Evolutionary conservation across 37 sponge, comb jelly and placozoan species (phyloP).

Genomic region (Haliclona indistincta): DNA sequence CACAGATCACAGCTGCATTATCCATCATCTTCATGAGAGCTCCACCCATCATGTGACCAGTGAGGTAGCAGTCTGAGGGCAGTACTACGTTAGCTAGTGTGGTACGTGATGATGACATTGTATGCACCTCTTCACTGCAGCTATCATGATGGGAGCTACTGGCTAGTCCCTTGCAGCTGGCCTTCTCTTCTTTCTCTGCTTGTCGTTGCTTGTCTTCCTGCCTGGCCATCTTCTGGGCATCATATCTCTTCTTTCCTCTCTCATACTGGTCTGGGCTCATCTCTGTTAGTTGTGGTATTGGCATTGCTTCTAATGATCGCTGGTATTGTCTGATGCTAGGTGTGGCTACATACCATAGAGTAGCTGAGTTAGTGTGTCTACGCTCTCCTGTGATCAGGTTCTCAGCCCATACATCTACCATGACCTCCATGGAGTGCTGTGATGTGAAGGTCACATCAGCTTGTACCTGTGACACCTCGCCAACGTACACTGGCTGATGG

Average conservation of each 20-base stretch:
- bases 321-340: not conserved
- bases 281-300: constrained; percentile 55
- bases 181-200: not conserved
- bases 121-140: not conserved
- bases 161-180: too few relatives aligned
- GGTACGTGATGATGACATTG: constrained; percentile 43
- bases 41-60: constrained; percentile 69
- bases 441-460: constrained; percentile 84
- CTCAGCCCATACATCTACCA: constrained; percentile 84
- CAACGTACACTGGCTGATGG: constrained; percentile 80
- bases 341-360: constrained; percentile 86
- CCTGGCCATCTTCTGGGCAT: constrained; percentile 69
- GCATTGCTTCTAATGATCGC: constrained; percentile 1
- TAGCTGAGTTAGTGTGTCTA: constrained; percentile 73
- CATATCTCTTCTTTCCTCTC: constrained; percentile 54
- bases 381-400: constrained; percentile 50
- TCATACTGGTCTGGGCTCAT: constrained; percentile 43
- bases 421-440: constrained; percentile 71
- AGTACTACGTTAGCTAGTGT: constrained; percentile 67
- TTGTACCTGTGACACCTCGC: constrained; percentile 73
- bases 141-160: too few relatives aligned
- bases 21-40: constrained; percentile 95
- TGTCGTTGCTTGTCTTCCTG: too few relatives aligned
- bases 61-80: constrained; percentile 71
- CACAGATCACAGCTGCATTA: constrained; percentile 74